Base-by-base conservation (phyloP, 2,888 invertebrate genomes). In the Erannis defoliaria region DNA sequence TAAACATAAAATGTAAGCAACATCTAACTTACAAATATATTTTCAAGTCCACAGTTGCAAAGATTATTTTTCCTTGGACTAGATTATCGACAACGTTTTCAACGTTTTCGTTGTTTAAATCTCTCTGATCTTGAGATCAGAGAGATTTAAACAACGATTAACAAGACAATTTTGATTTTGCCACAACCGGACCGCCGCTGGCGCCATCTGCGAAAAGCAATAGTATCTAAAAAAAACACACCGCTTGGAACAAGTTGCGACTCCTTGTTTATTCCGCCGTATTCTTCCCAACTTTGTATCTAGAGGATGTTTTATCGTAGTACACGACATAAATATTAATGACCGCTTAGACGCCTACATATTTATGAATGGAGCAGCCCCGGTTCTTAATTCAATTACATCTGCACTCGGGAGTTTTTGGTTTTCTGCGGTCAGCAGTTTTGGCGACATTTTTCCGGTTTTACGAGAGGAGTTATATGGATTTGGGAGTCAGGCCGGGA, bases 381-480 rank as follows among this genome's bases (percentile, higher is more conserved):
- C 55, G 64, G 58, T 58, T 58, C 68, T 66, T 68, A 71, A 71
- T 71, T 71, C 67, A 71, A 71, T 71, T 71, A 71, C 53, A 60
- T 65, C 60, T 68, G 67, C 70, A 68, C 59, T 65, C 69, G 65
- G 65, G 56, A 37, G 38, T 61, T 58, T 61, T 61, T 54, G 18
- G 55, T 29, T 55, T 46, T 56, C 60, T 6, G 37, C 42, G 51
- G 70, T 62, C 68, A 65, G 65, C 65, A 35, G 54, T 43, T 63
- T 66, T 66, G 59, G 58, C 37, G 55, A 62, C 63, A 55, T 60
- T 70, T 64, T 57, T 63, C 59, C 49, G 42, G 53, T 53, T 61
- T 62, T 62, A 61, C 55, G 57, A 50, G 35, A 55, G 4, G 49
- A 62, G 23, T 50, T 62, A 48, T 62, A 40, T 56, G 61, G 55